Percentiles rank a stretch among this genome's conserved stretches.
Conservation (phyloP, 2,797 vertebrate genomes). For the Mastacembelus armatus region DNA sequence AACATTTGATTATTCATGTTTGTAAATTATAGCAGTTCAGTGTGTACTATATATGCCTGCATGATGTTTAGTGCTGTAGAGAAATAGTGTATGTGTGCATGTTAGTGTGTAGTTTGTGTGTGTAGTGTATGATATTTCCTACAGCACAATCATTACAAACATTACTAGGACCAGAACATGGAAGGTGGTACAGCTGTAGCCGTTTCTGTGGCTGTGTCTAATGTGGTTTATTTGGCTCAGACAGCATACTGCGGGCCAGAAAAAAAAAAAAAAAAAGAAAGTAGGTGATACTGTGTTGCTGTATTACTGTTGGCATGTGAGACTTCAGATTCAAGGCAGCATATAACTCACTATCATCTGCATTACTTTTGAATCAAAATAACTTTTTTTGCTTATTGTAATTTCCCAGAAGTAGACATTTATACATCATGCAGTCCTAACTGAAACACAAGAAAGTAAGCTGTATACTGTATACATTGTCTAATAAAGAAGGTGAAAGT, state of each 20-base stretch:
- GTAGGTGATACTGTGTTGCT: too few species aligned
- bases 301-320: background rate
- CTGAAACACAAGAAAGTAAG: too few species aligned
- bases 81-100: background rate
- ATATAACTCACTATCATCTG: too few species aligned
- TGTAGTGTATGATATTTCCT: conserved; percentile 32
- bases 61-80: conserved; percentile 10
- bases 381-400: too few species aligned
- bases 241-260: background rate
- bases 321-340: too few species aligned
- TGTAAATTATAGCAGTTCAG: conserved; percentile 10
- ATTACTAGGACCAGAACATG: conserved; percentile 34
- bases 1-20: conserved; percentile 29
- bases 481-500: too few species aligned
- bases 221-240: background rate
- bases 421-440: too few species aligned
- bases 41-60: conserved; percentile 13
- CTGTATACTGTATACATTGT: too few species aligned
- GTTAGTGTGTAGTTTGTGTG: too few species aligned
- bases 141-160: conserved; percentile 33
- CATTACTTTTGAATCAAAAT: too few species aligned
- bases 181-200: conserved; percentile 24
- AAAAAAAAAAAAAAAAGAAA: too few species aligned
- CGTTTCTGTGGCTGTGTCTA: conserved; percentile 16
- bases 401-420: too few species aligned